Base-by-base conservation (phyloP, 2,888 invertebrate genomes). In the Phytoseiulus persimilis region DNA sequence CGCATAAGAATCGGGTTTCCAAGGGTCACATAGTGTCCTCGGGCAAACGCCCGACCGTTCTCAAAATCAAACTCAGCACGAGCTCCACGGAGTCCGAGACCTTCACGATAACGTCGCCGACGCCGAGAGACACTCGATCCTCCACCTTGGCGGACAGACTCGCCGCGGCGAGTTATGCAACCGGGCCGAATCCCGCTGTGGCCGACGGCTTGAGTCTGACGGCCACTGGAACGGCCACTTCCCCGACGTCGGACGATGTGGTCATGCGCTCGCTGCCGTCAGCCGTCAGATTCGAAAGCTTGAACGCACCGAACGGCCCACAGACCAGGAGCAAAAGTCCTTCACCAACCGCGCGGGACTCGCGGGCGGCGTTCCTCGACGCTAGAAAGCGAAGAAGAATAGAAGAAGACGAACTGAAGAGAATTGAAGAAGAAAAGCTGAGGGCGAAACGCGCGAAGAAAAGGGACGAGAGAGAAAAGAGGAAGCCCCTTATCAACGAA, bases 1-100 rank as follows among this genome's bases (percentile, higher is more conserved):
- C 65, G 18, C 65, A 65, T 14, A 6, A 65, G 65, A 65, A 65
- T 28, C 5, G 28, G 65, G 28, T 65, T 28, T 65, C 65, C 65
- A 65, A 65, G 65, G 18, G 65, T 65, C 65, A 65, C 65, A 65
- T 23, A 14, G 65, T 65, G 65, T 65, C 65, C 18, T 65, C 65
- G 45, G 87, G 87, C 87, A 87, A 87, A 31, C 45, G 39, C 28
- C 87, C 87, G 33, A 87, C 87, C 32, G 87, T 87, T 5, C 87
- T 87, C 28, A 87, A 87, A 14, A 87, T 87, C 23, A 87, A 87
- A 45, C 39, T 87, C 9, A 87, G 33, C 87, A 87, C 45, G n/a
- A 31, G 87, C 39, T 45, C 87, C 33, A 87, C 32, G 3, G 32
- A 3, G 9, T n/a, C 39, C 9, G 87, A 87, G 31, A 87, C 87